Evolutionary conservation across 1,140 invertebrate species (phyloP).

Genomic region (Armadillidium nasatum): DNA sequence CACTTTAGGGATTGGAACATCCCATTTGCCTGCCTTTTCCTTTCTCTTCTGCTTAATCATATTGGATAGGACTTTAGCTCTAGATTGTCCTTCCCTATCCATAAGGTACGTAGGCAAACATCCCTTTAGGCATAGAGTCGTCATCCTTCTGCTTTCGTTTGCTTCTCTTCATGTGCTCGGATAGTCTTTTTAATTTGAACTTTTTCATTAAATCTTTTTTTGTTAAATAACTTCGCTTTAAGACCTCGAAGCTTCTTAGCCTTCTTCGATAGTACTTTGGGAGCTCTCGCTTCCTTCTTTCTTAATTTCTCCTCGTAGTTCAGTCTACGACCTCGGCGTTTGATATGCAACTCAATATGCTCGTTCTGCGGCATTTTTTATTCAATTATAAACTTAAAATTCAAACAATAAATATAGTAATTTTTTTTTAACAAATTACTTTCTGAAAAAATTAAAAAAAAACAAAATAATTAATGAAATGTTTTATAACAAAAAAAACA

Average conservation of each 20-base stretch:
- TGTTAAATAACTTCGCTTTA: conserved; percentile 97
- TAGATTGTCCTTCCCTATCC: conserved; percentile 89
- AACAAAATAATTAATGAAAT: too few species aligned
- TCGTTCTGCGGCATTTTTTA: conserved; percentile 95
- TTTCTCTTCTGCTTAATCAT: conserved; percentile 99
- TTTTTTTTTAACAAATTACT: too few species aligned
- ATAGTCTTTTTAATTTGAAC: conserved; percentile 99
- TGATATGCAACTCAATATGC: conserved; percentile 96
- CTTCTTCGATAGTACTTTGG: conserved; percentile 81
- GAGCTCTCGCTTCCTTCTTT: conserved; percentile 88
- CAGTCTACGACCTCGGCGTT: conserved; percentile 88
- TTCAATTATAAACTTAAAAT: background rate
- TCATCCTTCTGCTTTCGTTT: conserved; percentile 75
- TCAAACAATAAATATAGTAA: too few species aligned
- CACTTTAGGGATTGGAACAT: conserved; percentile 98
- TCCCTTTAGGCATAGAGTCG: conserved; percentile 76
- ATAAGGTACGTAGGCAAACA: conserved; percentile 93
- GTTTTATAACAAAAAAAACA: too few species aligned
- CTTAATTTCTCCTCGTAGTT: conserved; percentile 97
- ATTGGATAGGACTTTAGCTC: conserved; percentile 94
- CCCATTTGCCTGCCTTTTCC: conserved; percentile 99
- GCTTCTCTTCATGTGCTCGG: conserved; percentile 83
- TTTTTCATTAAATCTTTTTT: conserved; percentile 93
- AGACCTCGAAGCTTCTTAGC: conserved; percentile 89
- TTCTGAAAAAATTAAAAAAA: too few species aligned